phyloP scores from a whole-genome alignment of 2,113 vertebrate genomes.

The Sula dactylatra region DNA sequence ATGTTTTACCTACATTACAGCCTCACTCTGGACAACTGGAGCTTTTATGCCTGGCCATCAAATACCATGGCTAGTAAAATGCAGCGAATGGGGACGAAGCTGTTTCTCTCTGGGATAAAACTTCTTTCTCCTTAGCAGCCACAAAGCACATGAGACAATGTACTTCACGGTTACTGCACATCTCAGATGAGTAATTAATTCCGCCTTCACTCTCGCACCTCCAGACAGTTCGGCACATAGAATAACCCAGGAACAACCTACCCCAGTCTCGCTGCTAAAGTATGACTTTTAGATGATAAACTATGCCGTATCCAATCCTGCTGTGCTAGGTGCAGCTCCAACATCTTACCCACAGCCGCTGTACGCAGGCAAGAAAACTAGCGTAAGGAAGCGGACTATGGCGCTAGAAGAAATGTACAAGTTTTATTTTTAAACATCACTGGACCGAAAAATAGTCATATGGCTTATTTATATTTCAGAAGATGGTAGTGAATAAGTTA shows the following conservation, averaged over 20 bases:
- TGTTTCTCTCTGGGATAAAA: neutral
- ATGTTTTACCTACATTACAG: neutral
- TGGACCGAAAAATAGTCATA: conserved; percentile 48
- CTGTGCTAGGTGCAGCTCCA: neutral
- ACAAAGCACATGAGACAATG: neutral
- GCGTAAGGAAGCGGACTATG: neutral
- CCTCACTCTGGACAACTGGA: neutral
- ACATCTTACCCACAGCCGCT: neutral
- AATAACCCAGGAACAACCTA: neutral
- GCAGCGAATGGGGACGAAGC: neutral
- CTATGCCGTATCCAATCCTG: fast-evolving
- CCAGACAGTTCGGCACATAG: neutral
- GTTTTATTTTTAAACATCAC: conserved; percentile 57
- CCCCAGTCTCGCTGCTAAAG: neutral
- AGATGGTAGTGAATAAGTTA: conserved; percentile 75
- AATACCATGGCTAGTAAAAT: neutral
- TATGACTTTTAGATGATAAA: neutral
- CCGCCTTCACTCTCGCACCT: neutral
- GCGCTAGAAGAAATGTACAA: neutral
- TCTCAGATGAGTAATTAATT: neutral
- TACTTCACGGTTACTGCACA: neutral
- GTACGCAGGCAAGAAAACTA: neutral
- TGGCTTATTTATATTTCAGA: conserved; percentile 65
- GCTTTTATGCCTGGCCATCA: neutral
- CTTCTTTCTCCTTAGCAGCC: neutral